These are phyloP conservation scores for Heliconius eleuchia DNA, from an alignment of 1,140 invertebrate genomes.

Conservation along the genomic window DNA sequence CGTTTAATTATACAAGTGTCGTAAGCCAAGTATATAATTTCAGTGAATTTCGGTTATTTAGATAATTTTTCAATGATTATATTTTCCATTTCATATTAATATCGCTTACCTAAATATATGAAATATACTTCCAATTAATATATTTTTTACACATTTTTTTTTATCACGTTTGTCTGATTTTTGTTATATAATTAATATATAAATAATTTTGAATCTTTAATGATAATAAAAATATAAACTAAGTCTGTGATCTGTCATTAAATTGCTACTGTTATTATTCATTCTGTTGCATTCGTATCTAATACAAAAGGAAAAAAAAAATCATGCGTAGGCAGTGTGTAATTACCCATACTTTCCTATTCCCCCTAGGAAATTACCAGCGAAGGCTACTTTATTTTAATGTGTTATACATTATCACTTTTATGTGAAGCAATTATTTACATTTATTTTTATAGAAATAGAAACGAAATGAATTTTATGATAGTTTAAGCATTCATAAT, in stretches of 20 bases:
- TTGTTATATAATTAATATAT: too few species aligned
- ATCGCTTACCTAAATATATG: too few species aligned
- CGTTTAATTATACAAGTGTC: too few species aligned
- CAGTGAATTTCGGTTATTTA: neutral
- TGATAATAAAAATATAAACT: conserved; percentile 11
- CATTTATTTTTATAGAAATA: conserved; percentile 13
- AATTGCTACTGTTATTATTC: conserved; percentile 26
- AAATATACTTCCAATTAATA: too few species aligned
- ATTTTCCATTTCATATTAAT: too few species aligned
- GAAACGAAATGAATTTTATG: conserved; percentile 9
- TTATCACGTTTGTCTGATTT: too few species aligned
- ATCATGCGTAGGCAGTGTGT: conserved; percentile 41
- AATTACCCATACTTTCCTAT: conserved; percentile 45
- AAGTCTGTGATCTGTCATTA: conserved; percentile 17
- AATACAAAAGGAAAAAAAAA: conserved; percentile 30
- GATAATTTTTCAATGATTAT: too few species aligned
- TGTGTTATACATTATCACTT: conserved; percentile 41
- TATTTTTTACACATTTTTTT: too few species aligned
- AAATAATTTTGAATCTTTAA: neutral
- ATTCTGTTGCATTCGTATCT: conserved; percentile 17
- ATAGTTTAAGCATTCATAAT: conserved; percentile 10
- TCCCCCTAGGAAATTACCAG: conserved; percentile 35
- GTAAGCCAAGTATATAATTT: too few species aligned
- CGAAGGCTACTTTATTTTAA: conserved; percentile 35
- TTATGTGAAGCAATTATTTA: conserved; percentile 30